Conservation (phyloP, 2,888 invertebrate species). For the Frankliniella fusca region DNA sequence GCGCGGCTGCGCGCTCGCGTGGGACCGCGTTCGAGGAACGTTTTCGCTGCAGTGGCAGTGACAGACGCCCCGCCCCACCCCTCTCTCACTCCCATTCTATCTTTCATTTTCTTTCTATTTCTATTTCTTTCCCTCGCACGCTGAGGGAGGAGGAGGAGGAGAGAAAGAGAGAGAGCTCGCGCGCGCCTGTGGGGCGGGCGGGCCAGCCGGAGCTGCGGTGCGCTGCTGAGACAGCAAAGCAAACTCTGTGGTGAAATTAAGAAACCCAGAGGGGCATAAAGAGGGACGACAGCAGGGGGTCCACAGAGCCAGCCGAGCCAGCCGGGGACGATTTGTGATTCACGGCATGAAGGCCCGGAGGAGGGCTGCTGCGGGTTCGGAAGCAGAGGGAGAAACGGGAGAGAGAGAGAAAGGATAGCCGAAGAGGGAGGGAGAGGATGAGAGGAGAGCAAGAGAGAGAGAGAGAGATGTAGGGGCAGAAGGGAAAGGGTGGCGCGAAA, state of each 20-base stretch:
- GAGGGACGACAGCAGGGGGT: constrained; percentile 29
- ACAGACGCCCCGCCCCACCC: too few relatives aligned
- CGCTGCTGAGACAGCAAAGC: constrained; percentile 24
- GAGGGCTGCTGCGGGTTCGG: constrained; percentile 16
- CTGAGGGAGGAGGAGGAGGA: constrained; percentile 32
- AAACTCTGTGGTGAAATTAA: constrained; percentile 25
- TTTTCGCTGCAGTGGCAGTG: too few relatives aligned
- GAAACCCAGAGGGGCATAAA: constrained; percentile 26
- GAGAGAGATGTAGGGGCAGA: constrained; percentile 28
- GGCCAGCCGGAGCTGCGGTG: background rate
- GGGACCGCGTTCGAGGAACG: too few relatives aligned
- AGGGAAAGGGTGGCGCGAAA: constrained; percentile 23
- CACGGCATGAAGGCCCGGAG: constrained; percentile 27
- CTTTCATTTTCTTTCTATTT: background rate
- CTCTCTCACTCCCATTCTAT: background rate
- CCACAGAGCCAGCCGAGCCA: constrained; percentile 24
- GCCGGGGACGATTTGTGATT: constrained; percentile 26
- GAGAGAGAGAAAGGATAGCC: constrained; percentile 29
- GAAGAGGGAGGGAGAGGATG: constrained; percentile 22
- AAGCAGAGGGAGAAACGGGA: constrained; percentile 9
- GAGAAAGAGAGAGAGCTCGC: background rate
- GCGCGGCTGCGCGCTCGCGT: too few relatives aligned
- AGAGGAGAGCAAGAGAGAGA: background rate
- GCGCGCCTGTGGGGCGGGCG: background rate
- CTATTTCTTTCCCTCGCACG: background rate